Percentiles rank a stretch among this genome's conserved stretches.
Evolutionary conservation across 2,888 invertebrate genomes (phyloP).

Genomic region (Lacanobia oleracea): DNA sequence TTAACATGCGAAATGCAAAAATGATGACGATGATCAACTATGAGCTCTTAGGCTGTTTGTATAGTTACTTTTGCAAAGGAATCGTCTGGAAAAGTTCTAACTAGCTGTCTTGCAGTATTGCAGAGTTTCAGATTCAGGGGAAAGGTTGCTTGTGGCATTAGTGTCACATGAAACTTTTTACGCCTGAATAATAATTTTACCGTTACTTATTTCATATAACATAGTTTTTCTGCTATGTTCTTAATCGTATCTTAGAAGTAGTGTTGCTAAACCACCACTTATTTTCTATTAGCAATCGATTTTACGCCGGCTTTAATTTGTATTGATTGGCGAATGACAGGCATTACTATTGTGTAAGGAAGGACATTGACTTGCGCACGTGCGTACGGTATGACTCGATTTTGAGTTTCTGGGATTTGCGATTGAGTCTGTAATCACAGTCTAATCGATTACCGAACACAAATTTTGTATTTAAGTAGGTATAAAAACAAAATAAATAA

Average conservation of each 20-base stretch:
- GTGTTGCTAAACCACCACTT: constrained; percentile 19
- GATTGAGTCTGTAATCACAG: background rate
- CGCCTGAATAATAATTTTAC: background rate
- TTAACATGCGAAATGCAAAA: too few relatives aligned
- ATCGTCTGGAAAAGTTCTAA: too few relatives aligned
- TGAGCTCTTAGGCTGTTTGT: too few relatives aligned
- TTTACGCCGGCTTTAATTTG: constrained; percentile 28
- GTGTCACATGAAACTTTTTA: background rate
- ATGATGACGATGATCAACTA: too few relatives aligned
- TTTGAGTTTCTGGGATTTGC: background rate
- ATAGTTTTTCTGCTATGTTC: background rate
- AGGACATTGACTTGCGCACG: constrained; percentile 41
- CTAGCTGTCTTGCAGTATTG: background rate
- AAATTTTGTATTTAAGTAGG: too few relatives aligned
- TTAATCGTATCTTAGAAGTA: background rate
- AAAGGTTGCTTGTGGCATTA: background rate
- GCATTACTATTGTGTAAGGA: constrained; percentile 35
- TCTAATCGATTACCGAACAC: too few relatives aligned
- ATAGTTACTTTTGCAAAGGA: too few relatives aligned
- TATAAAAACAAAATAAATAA: too few relatives aligned
- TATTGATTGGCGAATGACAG: constrained; percentile 50
- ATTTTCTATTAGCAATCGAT: constrained; percentile 38
- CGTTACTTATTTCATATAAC: background rate
- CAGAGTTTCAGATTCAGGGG: background rate
- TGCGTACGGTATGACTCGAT: background rate